Percentiles rank a stretch among this genome's conserved stretches.
phyloP scores from a whole-genome alignment of 2,888 invertebrate species.

The Caenorhabditis drosophilae region DNA sequence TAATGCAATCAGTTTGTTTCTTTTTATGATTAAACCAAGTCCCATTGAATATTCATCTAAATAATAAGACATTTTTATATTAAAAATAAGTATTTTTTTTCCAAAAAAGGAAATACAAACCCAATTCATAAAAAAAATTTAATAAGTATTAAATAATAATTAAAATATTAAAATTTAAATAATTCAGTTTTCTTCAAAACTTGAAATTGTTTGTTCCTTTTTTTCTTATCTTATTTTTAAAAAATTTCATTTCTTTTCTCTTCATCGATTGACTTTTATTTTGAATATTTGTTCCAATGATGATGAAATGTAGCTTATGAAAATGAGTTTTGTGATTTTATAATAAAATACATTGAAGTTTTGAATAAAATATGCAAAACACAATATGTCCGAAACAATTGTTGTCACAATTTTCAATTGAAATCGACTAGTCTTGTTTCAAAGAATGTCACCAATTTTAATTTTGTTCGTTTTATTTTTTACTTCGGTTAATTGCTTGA shows the following conservation, averaged over 20 bases:
- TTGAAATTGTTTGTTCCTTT: neutral
- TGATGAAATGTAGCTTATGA: no score
- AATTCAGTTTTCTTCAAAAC: neutral
- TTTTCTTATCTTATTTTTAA: neutral
- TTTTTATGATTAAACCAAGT: conserved; percentile 18
- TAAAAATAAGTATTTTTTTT: no score
- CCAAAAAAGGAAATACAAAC: no score
- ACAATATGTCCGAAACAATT: neutral
- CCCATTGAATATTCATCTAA: conserved; percentile 30
- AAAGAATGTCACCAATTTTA: neutral
- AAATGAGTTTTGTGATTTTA: conserved; percentile 29
- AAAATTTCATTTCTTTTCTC: conserved; percentile 1
- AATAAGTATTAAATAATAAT: neutral
- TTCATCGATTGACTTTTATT: neutral
- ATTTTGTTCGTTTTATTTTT: conserved; percentile 6
- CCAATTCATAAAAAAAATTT: conserved; percentile 21
- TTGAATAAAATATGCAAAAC: conserved; percentile 23
- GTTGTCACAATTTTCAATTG: neutral
- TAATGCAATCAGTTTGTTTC: conserved; percentile 29
- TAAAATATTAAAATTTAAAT: neutral
- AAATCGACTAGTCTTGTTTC: no score
- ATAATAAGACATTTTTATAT: no score
- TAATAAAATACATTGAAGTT: conserved; percentile 6
- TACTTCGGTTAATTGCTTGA: conserved; percentile 2
- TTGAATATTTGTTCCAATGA: neutral